Conservation (phyloP, 2,888 invertebrate species). For the Oligia strigilis region DNA sequence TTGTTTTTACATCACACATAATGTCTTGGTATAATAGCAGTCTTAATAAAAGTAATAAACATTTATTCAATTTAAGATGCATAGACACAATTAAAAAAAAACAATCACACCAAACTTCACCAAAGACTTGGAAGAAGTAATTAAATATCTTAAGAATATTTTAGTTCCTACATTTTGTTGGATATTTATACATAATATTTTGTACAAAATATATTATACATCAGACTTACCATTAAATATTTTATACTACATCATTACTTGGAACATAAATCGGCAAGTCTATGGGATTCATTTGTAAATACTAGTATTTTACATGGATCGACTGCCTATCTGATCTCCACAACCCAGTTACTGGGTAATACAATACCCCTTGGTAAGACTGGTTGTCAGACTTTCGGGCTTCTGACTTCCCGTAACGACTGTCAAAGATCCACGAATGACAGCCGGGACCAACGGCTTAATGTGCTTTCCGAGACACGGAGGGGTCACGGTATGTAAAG, state of each 20-base stretch:
- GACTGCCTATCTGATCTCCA: too few relatives aligned
- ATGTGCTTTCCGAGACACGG: too few relatives aligned
- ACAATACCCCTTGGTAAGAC: too few relatives aligned
- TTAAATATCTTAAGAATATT: conserved; percentile 15
- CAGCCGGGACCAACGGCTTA: too few relatives aligned
- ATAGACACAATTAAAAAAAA: conserved; percentile 9
- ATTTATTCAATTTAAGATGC: conserved; percentile 14
- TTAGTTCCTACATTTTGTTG: conserved; percentile 1
- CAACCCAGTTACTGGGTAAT: too few relatives aligned
- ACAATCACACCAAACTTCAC: not conserved
- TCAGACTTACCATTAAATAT: conserved; percentile 28
- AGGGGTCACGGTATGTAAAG: too few relatives aligned
- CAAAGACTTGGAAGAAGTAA: not conserved
- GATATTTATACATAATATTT: conserved; percentile 8
- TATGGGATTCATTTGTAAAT: conserved; percentile 82
- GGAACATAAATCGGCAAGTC: conserved; percentile 80
- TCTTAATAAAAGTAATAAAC: conserved; percentile 7
- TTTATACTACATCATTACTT: conserved; percentile 65
- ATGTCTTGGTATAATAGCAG: conserved; percentile 15
- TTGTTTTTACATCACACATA: not conserved
- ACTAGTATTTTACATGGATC: too few relatives aligned
- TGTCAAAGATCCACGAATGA: too few relatives aligned
- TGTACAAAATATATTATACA: conserved; percentile 20
- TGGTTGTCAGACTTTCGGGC: too few relatives aligned
- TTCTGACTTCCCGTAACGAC: too few relatives aligned